Conservation (phyloP, 2,797 vertebrate genomes). For the Coluber constrictor region DNA sequence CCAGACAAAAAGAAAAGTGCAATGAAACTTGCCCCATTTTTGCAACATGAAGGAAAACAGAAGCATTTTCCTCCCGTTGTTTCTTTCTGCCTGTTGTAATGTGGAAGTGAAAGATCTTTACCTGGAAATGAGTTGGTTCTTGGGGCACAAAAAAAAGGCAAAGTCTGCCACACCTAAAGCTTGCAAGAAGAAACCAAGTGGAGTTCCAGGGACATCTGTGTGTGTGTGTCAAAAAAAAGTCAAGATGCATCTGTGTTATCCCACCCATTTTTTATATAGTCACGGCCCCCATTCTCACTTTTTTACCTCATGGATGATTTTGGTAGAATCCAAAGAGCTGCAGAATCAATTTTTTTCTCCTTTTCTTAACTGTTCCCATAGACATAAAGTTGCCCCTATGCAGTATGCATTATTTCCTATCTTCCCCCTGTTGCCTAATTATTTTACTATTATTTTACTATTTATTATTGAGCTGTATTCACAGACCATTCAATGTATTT, state of each 20-base stretch:
- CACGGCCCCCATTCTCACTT: not conserved
- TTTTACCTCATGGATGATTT: not conserved
- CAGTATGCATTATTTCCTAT: constrained; percentile 12
- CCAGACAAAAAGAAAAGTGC: constrained; percentile 31
- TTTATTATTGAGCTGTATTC: not conserved
- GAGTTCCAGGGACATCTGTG: not conserved
- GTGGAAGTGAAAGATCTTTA: constrained; percentile 15
- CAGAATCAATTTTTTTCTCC: constrained; percentile 24
- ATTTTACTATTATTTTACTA: not conserved
- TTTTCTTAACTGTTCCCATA: constrained; percentile 14
- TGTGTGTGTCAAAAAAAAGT: not conserved
- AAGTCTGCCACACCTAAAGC: constrained; percentile 26
- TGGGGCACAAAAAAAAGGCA: not conserved
- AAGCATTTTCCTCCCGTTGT: constrained; percentile 24
- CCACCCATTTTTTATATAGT: not conserved
- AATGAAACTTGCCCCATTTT: not conserved
- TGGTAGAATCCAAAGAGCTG: not conserved
- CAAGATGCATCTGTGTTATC: not conserved
- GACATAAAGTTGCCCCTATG: constrained; percentile 37
- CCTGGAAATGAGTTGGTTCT: constrained; percentile 25
- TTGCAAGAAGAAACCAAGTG: constrained; percentile 40
- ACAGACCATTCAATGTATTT: not conserved
- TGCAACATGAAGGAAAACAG: not conserved
- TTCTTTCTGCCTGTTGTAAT: constrained; percentile 30
- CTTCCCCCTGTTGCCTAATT: constrained; percentile 15